A percentile compares a stretch with the other conserved stretches of the same genome.
phyloP scores from a whole-genome alignment of 2,797 vertebrate species.

The Pipistrellus pygmaeus region DNA sequence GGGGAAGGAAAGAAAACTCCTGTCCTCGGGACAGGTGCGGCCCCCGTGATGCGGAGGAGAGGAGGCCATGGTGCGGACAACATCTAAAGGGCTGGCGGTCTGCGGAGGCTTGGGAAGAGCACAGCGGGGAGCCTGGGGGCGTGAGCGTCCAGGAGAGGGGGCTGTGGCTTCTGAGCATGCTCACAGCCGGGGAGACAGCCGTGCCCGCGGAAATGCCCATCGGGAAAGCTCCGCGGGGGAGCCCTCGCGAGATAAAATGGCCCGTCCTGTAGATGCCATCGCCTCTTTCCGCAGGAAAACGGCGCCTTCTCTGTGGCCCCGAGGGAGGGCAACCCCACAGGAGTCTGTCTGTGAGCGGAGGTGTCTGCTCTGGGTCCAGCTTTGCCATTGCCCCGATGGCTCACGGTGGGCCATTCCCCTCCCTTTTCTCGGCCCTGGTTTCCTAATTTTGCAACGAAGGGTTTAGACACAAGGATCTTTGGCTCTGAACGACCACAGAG shows the following conservation, averaged over 20 bases:
- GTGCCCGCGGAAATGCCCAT: not conserved
- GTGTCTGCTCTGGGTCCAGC: not conserved
- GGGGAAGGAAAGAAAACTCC: not conserved
- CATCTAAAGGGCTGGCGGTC: not conserved
- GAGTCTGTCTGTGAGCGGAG: not conserved
- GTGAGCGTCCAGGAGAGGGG: not conserved
- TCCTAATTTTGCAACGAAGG: conserved; percentile 18
- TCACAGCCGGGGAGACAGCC: not conserved
- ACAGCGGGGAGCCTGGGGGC: not conserved
- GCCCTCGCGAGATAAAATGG: not conserved
- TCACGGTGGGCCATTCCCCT: not conserved
- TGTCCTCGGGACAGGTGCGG: not conserved
- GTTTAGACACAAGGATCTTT: not conserved
- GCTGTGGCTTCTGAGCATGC: not conserved
- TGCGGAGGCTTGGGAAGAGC: not conserved
- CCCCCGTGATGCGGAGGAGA: not conserved
- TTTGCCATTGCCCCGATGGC: not conserved
- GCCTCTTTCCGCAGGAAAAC: not conserved
- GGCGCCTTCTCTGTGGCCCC: not conserved
- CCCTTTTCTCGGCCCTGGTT: not conserved
- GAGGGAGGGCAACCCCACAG: not conserved
- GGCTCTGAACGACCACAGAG: not conserved
- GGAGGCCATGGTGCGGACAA: not conserved
- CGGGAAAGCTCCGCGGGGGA: not conserved
- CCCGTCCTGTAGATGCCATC: fast-evolving